Evolutionary conservation across 2,888 invertebrate species (phyloP), one percentile per base, ranked within the genome.

Genomic region (Embidobia sp.): DNA sequence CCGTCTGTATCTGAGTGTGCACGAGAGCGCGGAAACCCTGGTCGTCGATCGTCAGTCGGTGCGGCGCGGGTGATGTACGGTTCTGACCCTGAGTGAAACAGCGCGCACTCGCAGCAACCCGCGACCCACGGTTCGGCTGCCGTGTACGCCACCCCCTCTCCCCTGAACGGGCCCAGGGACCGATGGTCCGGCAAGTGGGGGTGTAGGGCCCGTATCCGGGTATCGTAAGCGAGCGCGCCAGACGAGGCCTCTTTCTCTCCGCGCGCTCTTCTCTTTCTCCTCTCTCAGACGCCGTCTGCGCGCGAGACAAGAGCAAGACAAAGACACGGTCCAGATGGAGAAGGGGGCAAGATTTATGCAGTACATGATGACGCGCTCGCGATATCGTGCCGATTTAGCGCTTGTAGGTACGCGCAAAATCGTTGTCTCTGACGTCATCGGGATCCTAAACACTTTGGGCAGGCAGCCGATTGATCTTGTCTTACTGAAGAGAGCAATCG

Each of bases 1-100:
- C n/a, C n/a, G n/a, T n/a, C n/a, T n/a, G n/a, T n/a, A n/a, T n/a
- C n/a, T n/a, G n/a, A n/a, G n/a, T n/a, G n/a, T 57, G 70, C 55
- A 35, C 44, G 64, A 42, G 64, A 79, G 79, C 80, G 80, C 80
- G 83, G 83, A 83, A 82, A 84, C 79, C 81, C 79, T 80, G 79
- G 81, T 67, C 67, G 63, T 42, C 82, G 84, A 85, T 86, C 84
- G 84, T 85, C 85, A 83, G 84, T 84, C 85, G 83, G 82, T 79
- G 82, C 78, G 79, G 81, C 79, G 69, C 82, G 83, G 84, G 83
- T 85, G 87, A 86, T 85, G 86, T 86, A 87, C 86, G 84, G 82
- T 85, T 85, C 83, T 87, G 88, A 87, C 87, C 87, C 87, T 87
- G 86, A 86, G 84, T 80, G 84, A 85, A 86, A 85, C 85, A 84